Evolutionary conservation across 2,888 invertebrate species (phyloP).

Genomic region (Fragum whitleyi): DNA sequence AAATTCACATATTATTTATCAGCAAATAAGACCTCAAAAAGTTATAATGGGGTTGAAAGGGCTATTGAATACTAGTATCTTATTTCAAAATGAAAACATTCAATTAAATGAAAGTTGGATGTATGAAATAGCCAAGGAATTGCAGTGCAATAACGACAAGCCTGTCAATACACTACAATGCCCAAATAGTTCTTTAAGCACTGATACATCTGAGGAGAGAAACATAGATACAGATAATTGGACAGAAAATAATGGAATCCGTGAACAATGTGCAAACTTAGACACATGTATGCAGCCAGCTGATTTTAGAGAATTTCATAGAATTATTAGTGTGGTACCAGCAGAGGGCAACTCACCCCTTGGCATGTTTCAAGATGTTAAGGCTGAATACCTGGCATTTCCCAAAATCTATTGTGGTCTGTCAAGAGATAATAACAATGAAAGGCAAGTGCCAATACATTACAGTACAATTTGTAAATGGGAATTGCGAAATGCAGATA

Average conservation of each 20-base stretch:
- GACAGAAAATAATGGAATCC: background rate
- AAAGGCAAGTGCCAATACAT: background rate
- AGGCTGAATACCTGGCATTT: conserved; percentile 38
- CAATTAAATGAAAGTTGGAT: conserved; percentile 76
- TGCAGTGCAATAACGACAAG: too few relatives aligned
- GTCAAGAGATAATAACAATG: conserved; percentile 30
- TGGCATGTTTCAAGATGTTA: conserved; percentile 32
- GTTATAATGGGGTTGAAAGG: conserved; percentile 60
- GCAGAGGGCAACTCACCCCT: conserved; percentile 27
- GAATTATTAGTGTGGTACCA: conserved; percentile 35
- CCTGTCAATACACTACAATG: too few relatives aligned
- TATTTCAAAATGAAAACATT: conserved; percentile 54
- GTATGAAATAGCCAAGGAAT: background rate
- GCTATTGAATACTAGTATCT: conserved; percentile 50
- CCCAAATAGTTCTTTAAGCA: too few relatives aligned
- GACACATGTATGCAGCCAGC: conserved; percentile 40
- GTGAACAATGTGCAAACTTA: conserved; percentile 24
- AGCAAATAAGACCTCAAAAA: conserved; percentile 57
- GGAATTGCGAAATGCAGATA: too few relatives aligned
- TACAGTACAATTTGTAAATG: conserved; percentile 45
- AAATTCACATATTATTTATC: conserved; percentile 42
- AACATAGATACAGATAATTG: background rate
- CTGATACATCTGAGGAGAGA: background rate
- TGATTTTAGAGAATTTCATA: conserved; percentile 49
- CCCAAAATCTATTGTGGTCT: conserved; percentile 43